These are phyloP conservation scores for Scaptomyza reducta DNA, from an alignment of 2,888 invertebrate species.

Conservation along the genomic window DNA sequence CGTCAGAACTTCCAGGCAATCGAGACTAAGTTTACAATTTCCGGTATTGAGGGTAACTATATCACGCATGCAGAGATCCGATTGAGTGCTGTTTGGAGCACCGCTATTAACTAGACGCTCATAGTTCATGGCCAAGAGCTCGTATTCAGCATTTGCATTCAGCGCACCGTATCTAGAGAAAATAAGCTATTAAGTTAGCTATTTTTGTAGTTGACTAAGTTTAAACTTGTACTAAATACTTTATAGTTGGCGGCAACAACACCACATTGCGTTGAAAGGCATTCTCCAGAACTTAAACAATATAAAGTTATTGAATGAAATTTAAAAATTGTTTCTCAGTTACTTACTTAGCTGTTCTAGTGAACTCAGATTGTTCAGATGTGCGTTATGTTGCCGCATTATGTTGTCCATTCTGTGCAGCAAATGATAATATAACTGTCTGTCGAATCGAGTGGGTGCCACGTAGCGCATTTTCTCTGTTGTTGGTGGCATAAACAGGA, in stretches of 20 bases:
- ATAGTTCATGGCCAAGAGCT: conserved; percentile 64
- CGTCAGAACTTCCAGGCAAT: conserved; percentile 72
- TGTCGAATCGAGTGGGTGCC: conserved; percentile 74
- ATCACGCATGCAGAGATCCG: conserved; percentile 69
- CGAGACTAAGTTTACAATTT: conserved; percentile 58
- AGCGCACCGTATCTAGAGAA: conserved; percentile 58
- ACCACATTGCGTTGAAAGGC: conserved; percentile 73
- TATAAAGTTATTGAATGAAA: neutral
- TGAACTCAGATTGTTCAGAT: neutral
- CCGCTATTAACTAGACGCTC: conserved; percentile 59
- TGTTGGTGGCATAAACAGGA: conserved; percentile 11
- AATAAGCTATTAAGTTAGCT: neutral
- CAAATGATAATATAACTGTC: conserved; percentile 71
- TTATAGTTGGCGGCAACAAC: conserved; percentile 58
- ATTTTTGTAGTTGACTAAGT: conserved; percentile 1
- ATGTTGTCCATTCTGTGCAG: conserved; percentile 62
- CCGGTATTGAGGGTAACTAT: conserved; percentile 55
- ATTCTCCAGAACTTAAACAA: conserved; percentile 63
- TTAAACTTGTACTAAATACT: conserved; percentile 17
- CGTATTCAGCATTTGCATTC: conserved; percentile 74
- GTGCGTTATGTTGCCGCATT: conserved; percentile 3
- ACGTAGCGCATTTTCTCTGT: conserved; percentile 76
- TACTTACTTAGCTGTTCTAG: conserved; percentile 52
- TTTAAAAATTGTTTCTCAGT: neutral
- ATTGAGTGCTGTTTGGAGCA: conserved; percentile 64